These are phyloP conservation scores for Felis chaus DNA, from an alignment of 2,113 vertebrate genomes.

Conservation along the genomic window DNA sequence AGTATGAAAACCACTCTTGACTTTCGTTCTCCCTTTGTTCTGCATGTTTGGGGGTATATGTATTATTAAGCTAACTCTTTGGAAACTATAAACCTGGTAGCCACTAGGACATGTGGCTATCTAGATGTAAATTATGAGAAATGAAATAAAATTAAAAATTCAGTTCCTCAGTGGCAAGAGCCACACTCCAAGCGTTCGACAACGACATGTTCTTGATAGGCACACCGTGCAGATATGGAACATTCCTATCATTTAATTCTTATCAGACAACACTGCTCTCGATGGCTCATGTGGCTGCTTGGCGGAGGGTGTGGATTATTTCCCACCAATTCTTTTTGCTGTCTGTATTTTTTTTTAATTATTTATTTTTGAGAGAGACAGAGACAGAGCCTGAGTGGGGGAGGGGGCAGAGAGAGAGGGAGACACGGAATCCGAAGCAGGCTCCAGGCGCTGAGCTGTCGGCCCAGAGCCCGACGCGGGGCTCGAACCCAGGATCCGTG, in stretches of 20 bases:
- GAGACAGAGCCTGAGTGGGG: no score
- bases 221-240: neutral
- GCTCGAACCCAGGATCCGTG: no score
- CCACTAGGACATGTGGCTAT: neutral
- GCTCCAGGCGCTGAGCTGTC: no score
- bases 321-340: neutral
- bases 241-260: neutral
- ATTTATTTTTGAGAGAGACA: no score
- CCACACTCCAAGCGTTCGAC: neutral
- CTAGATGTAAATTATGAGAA: neutral
- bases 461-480: no score
- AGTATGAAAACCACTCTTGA: neutral
- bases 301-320: neutral
- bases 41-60: no score
- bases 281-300: neutral
- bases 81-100: neutral
- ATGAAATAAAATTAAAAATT: neutral
- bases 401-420: no score
- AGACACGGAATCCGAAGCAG: no score
- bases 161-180: neutral
- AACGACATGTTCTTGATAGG: no score
- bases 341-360: neutral
- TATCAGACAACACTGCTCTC: rapidly evolving
- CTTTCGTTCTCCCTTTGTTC: neutral
- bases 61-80: neutral